A percentile compares a stretch with the other conserved stretches of the same genome.
phyloP scores from a whole-genome alignment of 64 coral and sea anemone genomes.

The Acropora tenuis region DNA sequence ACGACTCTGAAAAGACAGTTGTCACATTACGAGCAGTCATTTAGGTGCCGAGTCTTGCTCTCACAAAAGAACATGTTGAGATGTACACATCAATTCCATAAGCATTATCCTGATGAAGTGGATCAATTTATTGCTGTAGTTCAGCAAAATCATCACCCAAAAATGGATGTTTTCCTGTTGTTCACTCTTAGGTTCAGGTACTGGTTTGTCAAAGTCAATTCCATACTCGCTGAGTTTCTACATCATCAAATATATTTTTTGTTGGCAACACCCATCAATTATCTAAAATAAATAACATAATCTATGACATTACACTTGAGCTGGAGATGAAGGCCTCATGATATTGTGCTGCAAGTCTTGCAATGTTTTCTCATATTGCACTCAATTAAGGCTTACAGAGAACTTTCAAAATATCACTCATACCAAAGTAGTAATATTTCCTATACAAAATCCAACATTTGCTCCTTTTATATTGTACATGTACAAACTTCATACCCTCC shows the following conservation, averaged over 20 bases:
- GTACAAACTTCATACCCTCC: neutral
- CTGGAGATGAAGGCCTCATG: conserved; percentile 8
- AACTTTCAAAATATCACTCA: neutral
- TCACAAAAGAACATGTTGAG: conserved; percentile 13
- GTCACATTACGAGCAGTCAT: conserved; percentile 7
- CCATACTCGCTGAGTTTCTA: conserved; percentile 22
- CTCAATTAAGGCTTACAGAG: neutral
- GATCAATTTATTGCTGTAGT: conserved; percentile 19
- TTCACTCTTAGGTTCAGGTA: conserved; percentile 16
- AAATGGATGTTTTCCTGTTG: neutral
- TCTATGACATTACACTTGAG: neutral
- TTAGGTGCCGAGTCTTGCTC: neutral
- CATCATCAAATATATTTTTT: neutral
- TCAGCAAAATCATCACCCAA: conserved; percentile 1
- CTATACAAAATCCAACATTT: neutral
- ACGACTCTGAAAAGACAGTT: conserved; percentile 1
- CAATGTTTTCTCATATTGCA: neutral
- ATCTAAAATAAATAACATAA: neutral
- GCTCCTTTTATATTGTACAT: neutral
- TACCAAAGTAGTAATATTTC: conserved; percentile 5
- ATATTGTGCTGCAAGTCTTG: conserved; percentile 1
- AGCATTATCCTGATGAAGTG: conserved; percentile 7
- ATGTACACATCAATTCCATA: conserved; percentile 18
- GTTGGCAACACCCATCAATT: neutral
- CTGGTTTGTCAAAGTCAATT: conserved; percentile 26